Evolutionary conservation across 2,888 invertebrate genomes (phyloP), one percentile per base, ranked within the genome.

Genomic region (Agelastica alni): DNA sequence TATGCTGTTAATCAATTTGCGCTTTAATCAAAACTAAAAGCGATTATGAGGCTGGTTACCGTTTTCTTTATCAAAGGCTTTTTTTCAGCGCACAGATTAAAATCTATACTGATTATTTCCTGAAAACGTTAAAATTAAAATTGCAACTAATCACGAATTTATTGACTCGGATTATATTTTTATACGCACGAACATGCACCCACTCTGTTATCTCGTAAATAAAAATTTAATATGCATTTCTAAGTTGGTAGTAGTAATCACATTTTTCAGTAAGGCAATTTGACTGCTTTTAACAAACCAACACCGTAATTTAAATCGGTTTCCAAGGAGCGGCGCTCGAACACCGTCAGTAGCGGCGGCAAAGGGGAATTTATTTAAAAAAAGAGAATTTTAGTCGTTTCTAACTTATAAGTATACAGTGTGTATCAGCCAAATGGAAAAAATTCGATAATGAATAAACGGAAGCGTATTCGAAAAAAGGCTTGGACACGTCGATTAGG

Each of bases 71-170:
- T 37, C 37, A 48, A 43, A 48, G 47, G 22, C 17, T 10, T n/a
- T n/a, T n/a, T n/a, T n/a, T n/a, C n/a, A n/a, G n/a, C n/a, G 20
- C 34, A 22, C 13, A 41, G 65, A 69, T 69, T 65, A 55, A 51
- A 65, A 69, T 69, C 68, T 66, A 67, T 66, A 66, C 49, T 65
- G 65, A 68, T 68, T 67, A 68, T 65, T 66, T 68, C 69, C 68
- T 68, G 68, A 54, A 66, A 65, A 65, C 64, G 67, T 67, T 64
- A 65, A 69, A 66, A 65, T 58, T 54, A 57, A 64, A 68, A 68
- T 63, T 61, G 62, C 64, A 53, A 34, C 56, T 56, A 60, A 66
- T 63, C 68, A 68, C 68, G 68, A 46, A 65, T 59, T 46, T 41
- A 58, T 42, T 37, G 51, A 45, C 52, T 48, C 61, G 56, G 56